Base-by-base conservation (phyloP, 2,797 vertebrate genomes). In the Lithobates pipiens region DNA sequence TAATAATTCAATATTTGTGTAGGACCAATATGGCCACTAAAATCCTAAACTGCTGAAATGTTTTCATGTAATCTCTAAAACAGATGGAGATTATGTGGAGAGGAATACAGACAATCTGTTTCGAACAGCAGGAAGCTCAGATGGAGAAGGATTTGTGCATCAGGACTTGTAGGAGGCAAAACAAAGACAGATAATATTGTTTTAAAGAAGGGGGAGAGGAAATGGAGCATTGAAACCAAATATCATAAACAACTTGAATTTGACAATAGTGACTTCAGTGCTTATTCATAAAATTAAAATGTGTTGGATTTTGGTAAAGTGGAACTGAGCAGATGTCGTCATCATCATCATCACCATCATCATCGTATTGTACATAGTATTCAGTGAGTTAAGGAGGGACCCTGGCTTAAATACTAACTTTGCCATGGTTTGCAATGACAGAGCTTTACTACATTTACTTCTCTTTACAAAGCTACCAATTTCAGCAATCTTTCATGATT, bases 241-340 rank as follows among this genome's bases (percentile, higher is more conserved):
- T 82, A 87, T 79, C 85, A 87, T 87, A 87, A 87, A 87, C 81
- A 69, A 87, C 69, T 68, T 44, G 85, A 83, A 87, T 83, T 69
- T 87, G 85, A 87, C 85, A 79, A 75, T 74, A 74, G 76, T 29
- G 69, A 46, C 69, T 83, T 87, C 82, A 75, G 72, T 23, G 61
- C 80, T 83, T 63, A 87, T 87, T 87, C 85, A 87, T 87, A 83
- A 86, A 86, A 78, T 67, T 87, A 79, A 87, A 87, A 87, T 87
- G 81, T 83, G 76, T 65, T 2, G 61, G 9, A 23, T 83, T 69
- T 69, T 74, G 36, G 70, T 69, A 42, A 42, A n/a, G 61, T 54
- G 81, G 74, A 72, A 70, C 32, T 13, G 78, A 13, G 69, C 18
- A 65, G 29, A 3, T 85, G 76, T 79, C 6, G 25, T 25, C 9